Base-by-base conservation (phyloP, 1,140 invertebrate species). In the Cyclargus thomasi region DNA sequence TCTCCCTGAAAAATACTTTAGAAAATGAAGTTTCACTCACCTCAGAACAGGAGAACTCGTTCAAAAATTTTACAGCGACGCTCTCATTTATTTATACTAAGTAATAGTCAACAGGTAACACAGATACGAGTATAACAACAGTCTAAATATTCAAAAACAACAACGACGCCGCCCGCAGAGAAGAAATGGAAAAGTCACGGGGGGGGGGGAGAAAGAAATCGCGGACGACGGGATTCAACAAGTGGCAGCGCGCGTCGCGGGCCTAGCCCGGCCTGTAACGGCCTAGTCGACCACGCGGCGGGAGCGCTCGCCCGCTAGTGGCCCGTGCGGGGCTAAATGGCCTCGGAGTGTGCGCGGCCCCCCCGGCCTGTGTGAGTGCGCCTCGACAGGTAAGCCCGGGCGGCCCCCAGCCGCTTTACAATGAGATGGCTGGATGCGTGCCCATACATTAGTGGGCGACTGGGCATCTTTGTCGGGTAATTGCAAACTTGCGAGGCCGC, bases 81-180 rank as follows among this genome's bases (percentile, higher is more conserved):
- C 53, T 23, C 36, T 36, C 35, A 66, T 23, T 35, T 35, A 66
- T 66, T 59, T 66, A 57, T 59, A 57, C 55, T 82, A 84, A 82
- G 82, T 80, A 88, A 85, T 87, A 88, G 83, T 87, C 79, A 90
- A 90, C 85, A 90, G 85, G 79, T 90, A 90, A 88, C 84, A 88
- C 82, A 88, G 86, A 83, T 83, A 80, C 74, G 84, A 86, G 81
- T 85, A 83, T 68, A 84, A 85, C 81, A 87, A 88, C 80, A 85
- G 80, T 82, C 75, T 81, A 85, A 83, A 86, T 82, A 71, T 83
- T 85, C 75, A 85, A 86, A 86, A 86, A 76, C 85, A 20, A 80
- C 78, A 86, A 88, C 83, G 82, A 86, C 71, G 29, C 8, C 75
- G 76, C 77, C 75, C 74, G 78, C 75, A 73, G 78, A 74, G 72